phyloP scores from a whole-genome alignment of 2,113 vertebrate genomes.

The Calonectris borealis region DNA sequence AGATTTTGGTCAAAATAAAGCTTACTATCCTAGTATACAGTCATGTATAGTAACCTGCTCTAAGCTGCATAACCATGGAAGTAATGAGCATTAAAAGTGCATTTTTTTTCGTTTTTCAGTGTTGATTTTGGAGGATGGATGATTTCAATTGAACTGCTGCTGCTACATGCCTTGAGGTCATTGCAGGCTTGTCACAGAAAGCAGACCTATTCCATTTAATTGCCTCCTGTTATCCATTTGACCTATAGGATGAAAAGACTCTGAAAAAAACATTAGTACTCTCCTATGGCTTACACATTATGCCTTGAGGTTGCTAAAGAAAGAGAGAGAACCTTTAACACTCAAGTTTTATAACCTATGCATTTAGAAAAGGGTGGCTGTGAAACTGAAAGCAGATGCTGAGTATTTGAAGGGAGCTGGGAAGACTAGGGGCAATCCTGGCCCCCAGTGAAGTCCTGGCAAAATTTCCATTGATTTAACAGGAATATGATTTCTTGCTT shows the following conservation, averaged over 20 bases:
- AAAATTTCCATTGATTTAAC: background rate
- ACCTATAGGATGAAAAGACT: slow-evolving; percentile 18
- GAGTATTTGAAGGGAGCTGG: background rate
- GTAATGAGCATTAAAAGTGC: background rate
- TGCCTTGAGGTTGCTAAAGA: background rate
- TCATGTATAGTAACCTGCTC: background rate
- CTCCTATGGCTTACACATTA: background rate
- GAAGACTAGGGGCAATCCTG: background rate
- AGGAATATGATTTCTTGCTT: background rate
- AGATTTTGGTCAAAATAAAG: background rate
- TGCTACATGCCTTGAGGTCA: background rate
- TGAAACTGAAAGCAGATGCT: background rate
- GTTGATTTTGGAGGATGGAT: background rate
- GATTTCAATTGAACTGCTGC: background rate
- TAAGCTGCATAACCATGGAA: background rate
- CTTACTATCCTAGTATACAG: background rate
- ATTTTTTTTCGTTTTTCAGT: background rate
- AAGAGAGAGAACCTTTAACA: background rate
- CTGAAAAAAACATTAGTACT: background rate
- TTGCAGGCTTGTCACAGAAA: background rate
- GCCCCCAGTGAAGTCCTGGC: background rate
- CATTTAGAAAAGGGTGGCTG: background rate
- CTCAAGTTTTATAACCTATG: background rate
- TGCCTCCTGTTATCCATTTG: background rate
- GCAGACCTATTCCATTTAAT: background rate